These are phyloP conservation scores for Metaphire vulgaris DNA, from an alignment of 1,140 invertebrate species.

Conservation along the genomic window DNA sequence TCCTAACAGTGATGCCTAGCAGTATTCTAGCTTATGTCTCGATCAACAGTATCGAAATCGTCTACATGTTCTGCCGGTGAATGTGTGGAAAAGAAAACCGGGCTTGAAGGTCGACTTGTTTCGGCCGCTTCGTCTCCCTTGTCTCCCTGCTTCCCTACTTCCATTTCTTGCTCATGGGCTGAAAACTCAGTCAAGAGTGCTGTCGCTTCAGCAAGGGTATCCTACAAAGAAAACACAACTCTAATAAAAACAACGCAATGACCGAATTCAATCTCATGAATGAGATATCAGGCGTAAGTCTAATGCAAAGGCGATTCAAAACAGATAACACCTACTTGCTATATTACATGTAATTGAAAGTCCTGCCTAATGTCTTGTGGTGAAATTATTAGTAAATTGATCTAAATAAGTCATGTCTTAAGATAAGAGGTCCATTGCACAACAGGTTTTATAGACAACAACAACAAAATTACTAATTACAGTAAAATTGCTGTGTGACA, in stretches of 20 bases:
- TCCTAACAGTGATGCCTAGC: too few relatives aligned
- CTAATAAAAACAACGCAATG: not conserved
- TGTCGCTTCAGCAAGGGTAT: slow-evolving; percentile 52
- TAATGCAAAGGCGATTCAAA: too few relatives aligned
- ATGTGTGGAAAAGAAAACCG: not conserved
- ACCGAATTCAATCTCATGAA: not conserved
- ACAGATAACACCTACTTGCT: too few relatives aligned
- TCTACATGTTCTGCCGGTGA: not conserved
- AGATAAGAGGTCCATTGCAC: too few relatives aligned
- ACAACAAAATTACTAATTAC: too few relatives aligned
- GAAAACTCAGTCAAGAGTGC: slow-evolving; percentile 52
- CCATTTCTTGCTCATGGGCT: slow-evolving; percentile 39
- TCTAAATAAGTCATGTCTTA: too few relatives aligned
- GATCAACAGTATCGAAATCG: not conserved
- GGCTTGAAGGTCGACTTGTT: not conserved
- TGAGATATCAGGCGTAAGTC: too few relatives aligned
- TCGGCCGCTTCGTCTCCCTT: not conserved
- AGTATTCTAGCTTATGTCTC: not conserved
- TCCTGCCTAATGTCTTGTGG: too few relatives aligned
- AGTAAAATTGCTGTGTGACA: too few relatives aligned
- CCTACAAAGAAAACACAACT: slow-evolving; percentile 37
- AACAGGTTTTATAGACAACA: too few relatives aligned
- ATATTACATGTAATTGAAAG: too few relatives aligned
- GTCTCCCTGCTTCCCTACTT: slow-evolving; percentile 39
- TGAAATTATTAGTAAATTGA: too few relatives aligned